Percentiles rank a stretch among this genome's conserved stretches.
Conservation (phyloP, 2,888 invertebrate genomes). For the Campaea margaritaria region DNA sequence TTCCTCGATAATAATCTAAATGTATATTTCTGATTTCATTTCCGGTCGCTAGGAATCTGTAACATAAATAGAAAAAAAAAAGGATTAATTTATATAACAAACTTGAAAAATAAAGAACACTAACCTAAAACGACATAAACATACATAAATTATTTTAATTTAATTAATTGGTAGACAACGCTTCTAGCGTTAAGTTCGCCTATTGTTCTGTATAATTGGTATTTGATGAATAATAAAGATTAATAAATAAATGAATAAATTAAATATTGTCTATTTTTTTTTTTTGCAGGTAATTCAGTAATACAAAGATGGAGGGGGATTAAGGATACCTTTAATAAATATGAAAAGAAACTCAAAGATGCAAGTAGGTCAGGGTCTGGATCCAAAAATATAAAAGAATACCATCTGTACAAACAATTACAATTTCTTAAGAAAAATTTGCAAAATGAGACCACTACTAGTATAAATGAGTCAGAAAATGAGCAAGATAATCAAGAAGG, state of each 20-base stretch:
- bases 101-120: slow-evolving; percentile 37
- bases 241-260: slow-evolving; percentile 30
- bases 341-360: slow-evolving; percentile 45
- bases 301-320: slow-evolving; percentile 42
- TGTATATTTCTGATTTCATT: no score
- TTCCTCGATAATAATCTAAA: no score
- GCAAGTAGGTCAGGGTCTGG: slow-evolving; percentile 41
- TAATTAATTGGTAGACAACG: slow-evolving; percentile 34
- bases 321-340: slow-evolving; percentile 45
- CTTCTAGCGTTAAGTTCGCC: slow-evolving; percentile 35
- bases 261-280: slow-evolving; percentile 33
- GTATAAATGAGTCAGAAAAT: slow-evolving; percentile 39
- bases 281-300: slow-evolving; percentile 42
- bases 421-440: slow-evolving; percentile 43
- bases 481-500: slow-evolving; percentile 40
- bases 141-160: slow-evolving; percentile 35
- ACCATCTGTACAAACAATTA: slow-evolving; percentile 43
- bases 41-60: no score
- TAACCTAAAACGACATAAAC: slow-evolving; percentile 36
- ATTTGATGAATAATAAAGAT: slow-evolving; percentile 31
- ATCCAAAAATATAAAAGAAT: slow-evolving; percentile 42
- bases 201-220: slow-evolving; percentile 14
- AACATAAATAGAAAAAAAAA: slow-evolving; percentile 17
- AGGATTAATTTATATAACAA: slow-evolving; percentile 38
- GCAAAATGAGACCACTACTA: slow-evolving; percentile 42